Base-by-base conservation (phyloP, 2,113 vertebrate genomes). In the Nibea coibor region DNA sequence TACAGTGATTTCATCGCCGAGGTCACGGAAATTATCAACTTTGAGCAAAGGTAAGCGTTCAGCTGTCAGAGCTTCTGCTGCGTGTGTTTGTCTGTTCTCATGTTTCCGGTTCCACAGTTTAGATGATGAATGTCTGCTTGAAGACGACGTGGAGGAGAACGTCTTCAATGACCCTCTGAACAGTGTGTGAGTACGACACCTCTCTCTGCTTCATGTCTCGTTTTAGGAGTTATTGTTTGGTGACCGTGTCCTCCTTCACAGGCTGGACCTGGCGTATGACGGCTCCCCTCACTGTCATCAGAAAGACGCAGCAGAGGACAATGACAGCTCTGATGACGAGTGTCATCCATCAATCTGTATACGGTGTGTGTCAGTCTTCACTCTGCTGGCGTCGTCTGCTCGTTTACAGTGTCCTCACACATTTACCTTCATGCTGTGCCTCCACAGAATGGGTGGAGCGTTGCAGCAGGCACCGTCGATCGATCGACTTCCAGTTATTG, bases 161-260 rank as follows among this genome's bases (percentile, higher is more conserved):
- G 12, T 15, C 15, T 47, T 47, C 45, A 47, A 47, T 47, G 45
- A 47, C 45, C 45, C 45, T 4, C 1, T 47, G 10, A 47, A 47
- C 45, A 47, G 45, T 47, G 45, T 47, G 45, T 47, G 15, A 47
- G 45, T 47, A 47, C 11, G 2, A 43, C 42, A 43, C 10, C 11
- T 43, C 42, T 5, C 1, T 17, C 10, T 48, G 0, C 17, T 1
- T 12, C 15, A 2, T 5, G 4, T n/a, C n/a, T n/a, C n/a, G n/a
- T 47, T 47, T 12, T 14, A 12, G 45, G 14, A 47, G 45, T 47
- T 47, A 4, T 3, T 47, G 45, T 47, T 11, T 47, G 17, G 15
- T 59, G 16, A 31, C 1, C 3, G 10, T 59, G 16, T 59, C 5
- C 10, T 45, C 16, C 11, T 14, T 64, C 9, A 64, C 35, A 43